Conservation (phyloP, 2,888 invertebrate species). For the Morpho helenor region DNA sequence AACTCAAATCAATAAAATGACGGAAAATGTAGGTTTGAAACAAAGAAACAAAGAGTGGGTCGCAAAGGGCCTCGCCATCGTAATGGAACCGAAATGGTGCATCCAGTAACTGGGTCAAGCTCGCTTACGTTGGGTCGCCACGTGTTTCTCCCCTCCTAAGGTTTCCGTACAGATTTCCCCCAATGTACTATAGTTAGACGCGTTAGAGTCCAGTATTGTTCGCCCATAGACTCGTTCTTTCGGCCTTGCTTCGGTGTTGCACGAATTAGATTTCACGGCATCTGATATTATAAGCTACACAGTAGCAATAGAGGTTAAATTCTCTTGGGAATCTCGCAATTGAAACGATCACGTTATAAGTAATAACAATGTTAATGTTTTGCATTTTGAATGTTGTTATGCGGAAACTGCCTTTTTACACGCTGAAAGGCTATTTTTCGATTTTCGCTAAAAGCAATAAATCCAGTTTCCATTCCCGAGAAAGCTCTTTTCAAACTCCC, state of each 20-base stretch:
- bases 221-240: conserved; percentile 27
- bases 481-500: too few species aligned
- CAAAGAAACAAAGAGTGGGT: conserved; percentile 29
- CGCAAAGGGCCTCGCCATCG: conserved; percentile 57
- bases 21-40: conserved; percentile 33
- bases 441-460: too few species aligned
- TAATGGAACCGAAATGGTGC: conserved; percentile 71
- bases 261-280: conserved; percentile 39
- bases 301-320: conserved; percentile 21
- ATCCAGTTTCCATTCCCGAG: too few species aligned
- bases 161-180: conserved; percentile 27
- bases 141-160: conserved; percentile 51
- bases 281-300: conserved; percentile 39
- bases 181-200: conserved; percentile 32
- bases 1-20: background rate
- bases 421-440: too few species aligned
- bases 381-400: too few species aligned
- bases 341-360: conserved; percentile 32
- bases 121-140: conserved; percentile 63
- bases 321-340: conserved; percentile 27
- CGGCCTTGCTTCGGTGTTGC: conserved; percentile 52
- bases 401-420: too few species aligned
- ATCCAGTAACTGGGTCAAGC: conserved; percentile 74
- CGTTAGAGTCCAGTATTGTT: conserved; percentile 42
- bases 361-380: too few species aligned